These are phyloP conservation scores for Embiotoca jacksoni DNA, from an alignment of 2,113 vertebrate genomes.

Conservation along the genomic window DNA sequence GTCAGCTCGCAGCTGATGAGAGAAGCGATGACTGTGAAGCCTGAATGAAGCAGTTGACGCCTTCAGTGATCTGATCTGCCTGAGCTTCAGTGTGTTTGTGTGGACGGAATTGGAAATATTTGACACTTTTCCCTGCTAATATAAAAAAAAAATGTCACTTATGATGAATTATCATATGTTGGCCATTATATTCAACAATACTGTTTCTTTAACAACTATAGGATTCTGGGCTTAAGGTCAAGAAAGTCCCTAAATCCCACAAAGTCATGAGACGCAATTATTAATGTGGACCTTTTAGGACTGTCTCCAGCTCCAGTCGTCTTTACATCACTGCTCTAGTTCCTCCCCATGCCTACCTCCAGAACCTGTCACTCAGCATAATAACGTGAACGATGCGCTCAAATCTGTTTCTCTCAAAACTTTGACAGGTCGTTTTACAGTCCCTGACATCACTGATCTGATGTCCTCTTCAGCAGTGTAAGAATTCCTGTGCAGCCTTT, in stretches of 20 bases:
- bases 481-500: constrained; percentile 11
- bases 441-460: constrained; percentile 17
- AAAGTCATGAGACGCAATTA: constrained; percentile 12
- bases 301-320: constrained; percentile 22
- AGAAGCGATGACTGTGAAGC: too few species aligned
- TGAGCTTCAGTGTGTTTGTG: neutral
- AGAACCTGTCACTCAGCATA: constrained; percentile 16
- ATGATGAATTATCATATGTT: constrained; percentile 29
- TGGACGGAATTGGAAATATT: neutral
- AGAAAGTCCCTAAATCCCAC: constrained; percentile 16
- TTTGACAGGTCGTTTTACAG: constrained; percentile 12
- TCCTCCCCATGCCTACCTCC: constrained; percentile 11
- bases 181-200: constrained; percentile 26
- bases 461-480: neutral
- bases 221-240: constrained; percentile 27
- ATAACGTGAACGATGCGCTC: neutral
- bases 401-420: constrained; percentile 26
- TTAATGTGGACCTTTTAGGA: constrained; percentile 33
- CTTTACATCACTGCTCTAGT: neutral
- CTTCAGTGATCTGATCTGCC: too few species aligned
- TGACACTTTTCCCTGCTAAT: neutral
- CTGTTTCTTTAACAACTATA: constrained; percentile 2
- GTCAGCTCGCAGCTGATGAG: too few species aligned
- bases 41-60: too few species aligned
- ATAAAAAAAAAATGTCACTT: constrained; percentile 7